Percentiles rank a stretch among this genome's conserved stretches.
phyloP scores from a whole-genome alignment of 2,113 vertebrate genomes.

The Falco punctatus region DNA sequence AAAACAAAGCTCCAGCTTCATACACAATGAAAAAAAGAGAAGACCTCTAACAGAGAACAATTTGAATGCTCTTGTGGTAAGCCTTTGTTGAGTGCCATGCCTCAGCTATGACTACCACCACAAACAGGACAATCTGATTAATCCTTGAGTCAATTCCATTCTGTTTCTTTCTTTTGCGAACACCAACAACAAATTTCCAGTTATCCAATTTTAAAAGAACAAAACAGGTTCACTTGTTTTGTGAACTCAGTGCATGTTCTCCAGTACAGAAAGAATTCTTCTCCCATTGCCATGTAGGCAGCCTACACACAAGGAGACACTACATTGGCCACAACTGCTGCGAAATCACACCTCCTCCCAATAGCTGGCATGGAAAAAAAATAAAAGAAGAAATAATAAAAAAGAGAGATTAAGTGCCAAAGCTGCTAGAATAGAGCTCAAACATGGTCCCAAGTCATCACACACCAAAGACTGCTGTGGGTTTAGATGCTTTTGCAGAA shows the following conservation, averaged over 20 bases:
- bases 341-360: neutral
- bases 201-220: neutral
- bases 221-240: neutral
- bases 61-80: neutral
- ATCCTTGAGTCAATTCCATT: neutral
- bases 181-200: neutral
- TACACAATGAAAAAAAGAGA: neutral
- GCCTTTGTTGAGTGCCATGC: neutral
- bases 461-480: fast-evolving
- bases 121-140: neutral
- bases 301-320: neutral
- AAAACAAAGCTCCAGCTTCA: neutral
- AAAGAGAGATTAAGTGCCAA: neutral
- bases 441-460: neutral
- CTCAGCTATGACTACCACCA: neutral
- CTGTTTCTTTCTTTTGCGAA: neutral
- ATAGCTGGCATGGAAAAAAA: neutral
- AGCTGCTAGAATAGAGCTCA: neutral
- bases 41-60: neutral
- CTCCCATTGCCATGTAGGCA: neutral
- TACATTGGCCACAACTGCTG: neutral
- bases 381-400: too few relatives aligned
- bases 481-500: neutral
- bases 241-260: neutral
- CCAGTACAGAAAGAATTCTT: neutral